Conservation (phyloP, 2,888 invertebrate genomes). For the Cheilosia vulpina region DNA sequence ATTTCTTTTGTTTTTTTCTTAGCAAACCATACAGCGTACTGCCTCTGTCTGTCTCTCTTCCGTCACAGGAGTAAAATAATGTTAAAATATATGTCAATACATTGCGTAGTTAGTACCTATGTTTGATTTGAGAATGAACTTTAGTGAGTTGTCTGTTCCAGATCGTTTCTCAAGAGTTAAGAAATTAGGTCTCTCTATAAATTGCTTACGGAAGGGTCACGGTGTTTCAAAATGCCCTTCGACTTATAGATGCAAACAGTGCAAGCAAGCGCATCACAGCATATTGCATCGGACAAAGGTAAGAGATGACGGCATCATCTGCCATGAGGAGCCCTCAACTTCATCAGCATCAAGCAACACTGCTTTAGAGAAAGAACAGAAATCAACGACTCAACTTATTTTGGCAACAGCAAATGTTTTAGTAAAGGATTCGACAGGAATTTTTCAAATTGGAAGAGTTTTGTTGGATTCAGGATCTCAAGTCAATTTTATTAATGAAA, state of each 20-base stretch:
- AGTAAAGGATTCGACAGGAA: neutral
- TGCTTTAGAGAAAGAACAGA: constrained; percentile 24
- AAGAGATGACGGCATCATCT: neutral
- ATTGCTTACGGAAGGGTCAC: no score
- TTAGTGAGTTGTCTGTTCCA: no score
- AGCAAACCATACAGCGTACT: no score
- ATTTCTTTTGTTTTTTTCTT: no score
- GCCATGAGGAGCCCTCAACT: neutral
- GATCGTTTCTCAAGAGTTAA: neutral
- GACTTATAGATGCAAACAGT: constrained; percentile 20
- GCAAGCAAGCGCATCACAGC: neutral
- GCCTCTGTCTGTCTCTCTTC: no score
- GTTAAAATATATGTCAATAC: no score
- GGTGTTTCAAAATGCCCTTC: no score
- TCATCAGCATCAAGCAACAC: constrained; percentile 4
- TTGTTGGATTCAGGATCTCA: constrained; percentile 39
- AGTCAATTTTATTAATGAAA: constrained; percentile 32
- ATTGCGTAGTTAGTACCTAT: no score
- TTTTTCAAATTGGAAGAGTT: constrained; percentile 6
- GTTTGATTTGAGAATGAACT: no score
- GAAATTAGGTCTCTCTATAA: neutral
- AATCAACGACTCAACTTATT: constrained; percentile 22
- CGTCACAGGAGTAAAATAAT: no score
- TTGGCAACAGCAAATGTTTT: constrained; percentile 38
- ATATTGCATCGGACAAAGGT: neutral